Evolutionary conservation across 1,140 invertebrate genomes (phyloP).

Genomic region (Drosophila baimaii): DNA sequence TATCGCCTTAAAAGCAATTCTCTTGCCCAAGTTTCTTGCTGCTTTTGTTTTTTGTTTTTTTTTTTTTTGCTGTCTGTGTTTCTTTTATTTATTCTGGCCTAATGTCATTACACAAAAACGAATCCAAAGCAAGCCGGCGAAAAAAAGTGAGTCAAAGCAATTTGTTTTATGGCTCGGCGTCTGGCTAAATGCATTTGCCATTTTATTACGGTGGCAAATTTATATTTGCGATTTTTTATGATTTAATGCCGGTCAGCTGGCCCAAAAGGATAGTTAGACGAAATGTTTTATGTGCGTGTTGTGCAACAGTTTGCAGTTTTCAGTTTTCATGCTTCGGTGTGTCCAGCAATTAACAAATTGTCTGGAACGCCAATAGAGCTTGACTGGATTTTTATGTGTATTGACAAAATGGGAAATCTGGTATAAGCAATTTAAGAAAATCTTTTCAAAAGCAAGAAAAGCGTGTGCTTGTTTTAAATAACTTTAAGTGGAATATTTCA

Average conservation of each 20-base stretch:
- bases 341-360: constrained; percentile 21
- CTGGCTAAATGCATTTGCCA: constrained; percentile 61
- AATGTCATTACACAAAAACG: constrained; percentile 59
- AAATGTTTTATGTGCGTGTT: constrained; percentile 67
- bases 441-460: not conserved
- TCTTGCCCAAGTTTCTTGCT: constrained; percentile 19
- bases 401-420: not conserved
- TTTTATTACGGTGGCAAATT: constrained; percentile 57
- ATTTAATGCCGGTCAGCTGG: constrained; percentile 60
- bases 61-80: constrained; percentile 58
- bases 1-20: constrained; percentile 39
- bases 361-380: constrained; percentile 2
- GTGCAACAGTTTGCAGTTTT: constrained; percentile 53
- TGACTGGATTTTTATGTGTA: constrained; percentile 21
- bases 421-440: no score
- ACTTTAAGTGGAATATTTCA: not conserved
- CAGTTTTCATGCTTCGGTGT: constrained; percentile 8
- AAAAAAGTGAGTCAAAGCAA: constrained; percentile 57
- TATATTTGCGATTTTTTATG: constrained; percentile 52
- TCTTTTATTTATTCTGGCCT: constrained; percentile 60
- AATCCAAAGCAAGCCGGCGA: constrained; percentile 19
- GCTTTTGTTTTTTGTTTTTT: constrained; percentile 26
- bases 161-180: constrained; percentile 52
- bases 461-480: not conserved
- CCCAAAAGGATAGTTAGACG: constrained; percentile 63